These are phyloP conservation scores for Apogon talboti DNA, from an alignment of 2,797 vertebrate genomes.

Conservation along the genomic window DNA sequence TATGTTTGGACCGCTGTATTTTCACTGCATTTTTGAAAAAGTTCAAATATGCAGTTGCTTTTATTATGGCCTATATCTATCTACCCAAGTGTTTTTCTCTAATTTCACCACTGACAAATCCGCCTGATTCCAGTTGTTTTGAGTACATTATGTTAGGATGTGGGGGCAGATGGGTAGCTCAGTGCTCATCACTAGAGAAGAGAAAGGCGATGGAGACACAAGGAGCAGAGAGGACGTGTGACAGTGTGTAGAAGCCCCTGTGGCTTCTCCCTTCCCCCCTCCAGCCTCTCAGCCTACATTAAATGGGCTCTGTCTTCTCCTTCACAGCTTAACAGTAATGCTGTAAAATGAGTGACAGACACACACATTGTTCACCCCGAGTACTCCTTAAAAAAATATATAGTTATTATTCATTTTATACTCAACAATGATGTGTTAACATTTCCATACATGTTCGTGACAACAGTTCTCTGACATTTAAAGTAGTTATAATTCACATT, in stretches of 20 bases:
- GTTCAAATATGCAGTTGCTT: neutral
- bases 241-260: constrained; percentile 39
- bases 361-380: constrained; percentile 32
- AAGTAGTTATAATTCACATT: constrained; percentile 21
- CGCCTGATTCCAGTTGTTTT: constrained; percentile 7
- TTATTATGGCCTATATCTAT: neutral
- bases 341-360: constrained; percentile 51
- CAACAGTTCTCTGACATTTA: constrained; percentile 4
- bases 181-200: constrained; percentile 37
- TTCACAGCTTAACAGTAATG: constrained; percentile 47
- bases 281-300: constrained; percentile 46
- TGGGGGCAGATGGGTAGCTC: constrained; percentile 29
- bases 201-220: constrained; percentile 37
- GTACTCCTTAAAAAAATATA: neutral
- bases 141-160: constrained; percentile 28
- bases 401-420: constrained; percentile 7
- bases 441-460: constrained; percentile 10
- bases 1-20: neutral
- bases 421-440: constrained; percentile 18
- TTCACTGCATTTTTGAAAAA: neutral
- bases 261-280: constrained; percentile 46
- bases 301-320: constrained; percentile 62
- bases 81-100: neutral
- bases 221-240: constrained; percentile 56
- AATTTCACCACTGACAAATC: constrained; percentile 29